These are phyloP conservation scores for Diplodus puntazzo DNA, from an alignment of 2,797 vertebrate genomes.

Conservation along the genomic window DNA sequence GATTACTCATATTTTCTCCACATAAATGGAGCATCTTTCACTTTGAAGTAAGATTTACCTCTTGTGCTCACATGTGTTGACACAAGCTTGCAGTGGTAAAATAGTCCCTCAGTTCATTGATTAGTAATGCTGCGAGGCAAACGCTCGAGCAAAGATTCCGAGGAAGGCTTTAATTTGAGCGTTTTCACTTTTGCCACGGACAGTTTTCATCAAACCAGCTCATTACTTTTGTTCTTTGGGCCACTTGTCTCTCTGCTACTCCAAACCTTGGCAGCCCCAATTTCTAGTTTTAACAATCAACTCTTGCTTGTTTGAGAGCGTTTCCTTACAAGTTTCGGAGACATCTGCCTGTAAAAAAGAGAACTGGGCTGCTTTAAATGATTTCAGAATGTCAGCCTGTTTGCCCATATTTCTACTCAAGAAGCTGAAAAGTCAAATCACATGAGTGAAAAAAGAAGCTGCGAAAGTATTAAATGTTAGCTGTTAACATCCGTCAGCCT, in stretches of 20 bases:
- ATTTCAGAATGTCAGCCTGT: background rate
- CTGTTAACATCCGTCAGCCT: background rate
- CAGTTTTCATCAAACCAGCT: background rate
- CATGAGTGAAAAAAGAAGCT: background rate
- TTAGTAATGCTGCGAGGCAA: background rate
- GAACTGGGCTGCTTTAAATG: background rate
- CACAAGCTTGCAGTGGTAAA: background rate
- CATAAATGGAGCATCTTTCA: background rate
- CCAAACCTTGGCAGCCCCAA: background rate
- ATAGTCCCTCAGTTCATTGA: background rate
- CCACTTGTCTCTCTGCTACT: background rate
- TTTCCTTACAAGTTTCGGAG: background rate
- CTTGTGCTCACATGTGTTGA: background rate
- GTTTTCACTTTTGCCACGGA: background rate
- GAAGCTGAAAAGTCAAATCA: background rate
- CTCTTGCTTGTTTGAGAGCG: background rate
- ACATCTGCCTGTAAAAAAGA: background rate
- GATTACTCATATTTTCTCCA: background rate
- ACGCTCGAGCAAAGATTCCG: background rate
- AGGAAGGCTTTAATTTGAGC: background rate
- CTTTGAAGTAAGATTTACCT: background rate
- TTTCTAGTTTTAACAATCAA: background rate
- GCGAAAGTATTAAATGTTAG: background rate
- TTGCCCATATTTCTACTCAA: background rate
- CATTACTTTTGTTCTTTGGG: background rate